Evolutionary conservation across 2,797 vertebrate species (phyloP).

Genomic region (Salarias fasciatus): DNA sequence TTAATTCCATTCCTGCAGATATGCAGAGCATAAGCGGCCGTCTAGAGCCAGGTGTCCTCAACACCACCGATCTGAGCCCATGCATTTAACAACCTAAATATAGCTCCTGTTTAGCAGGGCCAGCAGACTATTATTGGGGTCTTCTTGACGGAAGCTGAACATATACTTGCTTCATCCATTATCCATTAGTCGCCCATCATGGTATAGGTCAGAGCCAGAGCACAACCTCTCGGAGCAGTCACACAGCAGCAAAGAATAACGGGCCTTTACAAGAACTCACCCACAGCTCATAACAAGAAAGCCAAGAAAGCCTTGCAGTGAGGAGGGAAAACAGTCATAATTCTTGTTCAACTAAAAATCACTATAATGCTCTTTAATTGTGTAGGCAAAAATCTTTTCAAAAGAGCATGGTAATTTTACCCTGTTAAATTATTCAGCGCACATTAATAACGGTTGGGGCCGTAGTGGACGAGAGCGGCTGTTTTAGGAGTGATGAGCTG

Average conservation of each 20-base stretch:
- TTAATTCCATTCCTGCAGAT: not conserved
- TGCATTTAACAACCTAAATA: conserved; percentile 53
- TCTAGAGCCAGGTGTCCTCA: conserved; percentile 39
- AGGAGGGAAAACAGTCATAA: conserved; percentile 76
- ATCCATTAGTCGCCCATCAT: conserved; percentile 76
- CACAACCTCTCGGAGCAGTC: conserved; percentile 65
- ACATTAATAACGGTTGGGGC: conserved; percentile 86
- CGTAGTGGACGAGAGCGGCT: conserved; percentile 75
- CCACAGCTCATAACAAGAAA: conserved; percentile 58
- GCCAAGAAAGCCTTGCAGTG: conserved; percentile 38
- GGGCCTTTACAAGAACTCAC: conserved; percentile 49
- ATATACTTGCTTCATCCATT: conserved; percentile 78
- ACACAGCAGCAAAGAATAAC: conserved; percentile 34
- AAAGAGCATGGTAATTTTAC: conserved; percentile 88
- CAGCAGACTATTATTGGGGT: conserved; percentile 60
- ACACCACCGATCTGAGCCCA: conserved; percentile 37
- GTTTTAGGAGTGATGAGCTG: conserved; percentile 84
- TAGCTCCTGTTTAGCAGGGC: conserved; percentile 65
- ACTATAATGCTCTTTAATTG: conserved; percentile 87
- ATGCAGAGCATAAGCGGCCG: not conserved
- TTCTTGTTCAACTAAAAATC: conserved; percentile 83
- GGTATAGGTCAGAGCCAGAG: conserved; percentile 75
- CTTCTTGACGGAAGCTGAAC: conserved; percentile 65
- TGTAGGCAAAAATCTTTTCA: conserved; percentile 86
- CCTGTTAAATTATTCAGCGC: conserved; percentile 86